Percentiles rank a stretch among this genome's conserved stretches.
phyloP scores from a whole-genome alignment of 2,888 invertebrate genomes.

The Idaea dimidiata region DNA sequence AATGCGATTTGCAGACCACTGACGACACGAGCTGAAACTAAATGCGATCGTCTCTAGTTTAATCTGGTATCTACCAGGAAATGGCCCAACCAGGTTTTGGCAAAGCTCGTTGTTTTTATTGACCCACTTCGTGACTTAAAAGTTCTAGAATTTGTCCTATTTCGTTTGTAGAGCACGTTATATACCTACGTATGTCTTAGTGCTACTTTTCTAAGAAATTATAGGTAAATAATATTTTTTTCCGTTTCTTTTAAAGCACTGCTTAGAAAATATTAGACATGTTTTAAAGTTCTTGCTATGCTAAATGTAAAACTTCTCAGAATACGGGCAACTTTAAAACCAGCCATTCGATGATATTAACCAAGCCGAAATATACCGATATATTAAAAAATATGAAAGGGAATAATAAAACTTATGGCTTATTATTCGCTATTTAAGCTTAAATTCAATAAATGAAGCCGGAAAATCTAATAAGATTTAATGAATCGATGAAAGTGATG shows the following conservation, averaged over 20 bases:
- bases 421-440: too few relatives aligned
- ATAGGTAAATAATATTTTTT: background rate
- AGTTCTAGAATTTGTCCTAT: background rate
- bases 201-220: background rate
- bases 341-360: too few relatives aligned
- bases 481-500: slow-evolving; percentile 47
- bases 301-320: too few relatives aligned
- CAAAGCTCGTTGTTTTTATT: slow-evolving; percentile 41
- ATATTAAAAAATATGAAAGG: too few relatives aligned
- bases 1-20: slow-evolving; percentile 39
- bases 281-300: too few relatives aligned
- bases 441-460: slow-evolving; percentile 32
- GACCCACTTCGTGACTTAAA: background rate
- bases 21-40: slow-evolving; percentile 42
- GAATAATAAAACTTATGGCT: background rate
- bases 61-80: slow-evolving; percentile 31
- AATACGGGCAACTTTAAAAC: too few relatives aligned
- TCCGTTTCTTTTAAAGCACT: too few relatives aligned
- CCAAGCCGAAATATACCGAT: too few relatives aligned
- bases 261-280: too few relatives aligned
- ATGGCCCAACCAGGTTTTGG: slow-evolving; percentile 45
- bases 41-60: slow-evolving; percentile 40
- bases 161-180: background rate
- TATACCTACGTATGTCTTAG: background rate
- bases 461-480: slow-evolving; percentile 48